Conservation (phyloP, 2,888 invertebrate genomes). For the Catotricha subobsoleta region DNA sequence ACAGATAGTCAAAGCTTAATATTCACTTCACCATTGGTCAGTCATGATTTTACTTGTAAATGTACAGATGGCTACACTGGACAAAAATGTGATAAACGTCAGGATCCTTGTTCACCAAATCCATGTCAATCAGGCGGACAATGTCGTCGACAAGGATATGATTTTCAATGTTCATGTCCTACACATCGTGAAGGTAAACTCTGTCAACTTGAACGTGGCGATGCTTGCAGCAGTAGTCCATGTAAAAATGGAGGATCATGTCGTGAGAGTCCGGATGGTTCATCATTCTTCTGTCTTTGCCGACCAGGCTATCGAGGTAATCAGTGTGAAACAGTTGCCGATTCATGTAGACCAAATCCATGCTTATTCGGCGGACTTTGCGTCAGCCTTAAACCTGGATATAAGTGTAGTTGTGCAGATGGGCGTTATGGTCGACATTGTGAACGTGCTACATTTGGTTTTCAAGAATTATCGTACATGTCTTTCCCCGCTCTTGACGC, state of each 20-base stretch:
- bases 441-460: constrained; percentile 78
- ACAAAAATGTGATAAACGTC: constrained; percentile 60
- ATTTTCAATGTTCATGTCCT: constrained; percentile 70
- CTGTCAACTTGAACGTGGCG: constrained; percentile 69
- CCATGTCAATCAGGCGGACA: constrained; percentile 73
- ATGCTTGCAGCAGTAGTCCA: constrained; percentile 68
- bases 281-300: constrained; percentile 81
- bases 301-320: constrained; percentile 81
- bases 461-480: constrained; percentile 77
- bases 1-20: constrained; percentile 66
- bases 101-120: constrained; percentile 80
- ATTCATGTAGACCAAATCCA: constrained; percentile 86
- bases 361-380: constrained; percentile 80
- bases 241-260: constrained; percentile 87
- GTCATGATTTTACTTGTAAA: constrained; percentile 59
- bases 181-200: constrained; percentile 59
- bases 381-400: constrained; percentile 72
- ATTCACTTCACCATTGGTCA: constrained; percentile 63
- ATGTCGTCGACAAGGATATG: constrained; percentile 67
- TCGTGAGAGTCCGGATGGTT: constrained; percentile 69
- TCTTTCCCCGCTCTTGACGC: constrained; percentile 70
- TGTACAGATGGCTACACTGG: constrained; percentile 76
- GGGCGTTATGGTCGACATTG: constrained; percentile 82
- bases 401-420: constrained; percentile 67
- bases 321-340: constrained; percentile 72